phyloP scores from a whole-genome alignment of 2,888 invertebrate genomes.

The Tipula confusa region DNA sequence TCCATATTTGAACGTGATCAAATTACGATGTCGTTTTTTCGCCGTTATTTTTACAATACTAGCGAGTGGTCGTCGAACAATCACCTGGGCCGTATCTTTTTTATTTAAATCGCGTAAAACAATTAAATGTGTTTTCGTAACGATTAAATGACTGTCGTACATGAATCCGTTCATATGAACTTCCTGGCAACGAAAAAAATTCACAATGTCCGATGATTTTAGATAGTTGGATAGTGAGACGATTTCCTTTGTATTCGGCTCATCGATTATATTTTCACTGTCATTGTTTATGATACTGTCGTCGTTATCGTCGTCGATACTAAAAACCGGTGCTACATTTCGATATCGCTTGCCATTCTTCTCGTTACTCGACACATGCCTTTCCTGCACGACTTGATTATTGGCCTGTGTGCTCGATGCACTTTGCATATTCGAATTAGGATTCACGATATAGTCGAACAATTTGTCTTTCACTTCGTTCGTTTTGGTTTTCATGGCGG shows the following conservation, averaged over 20 bases:
- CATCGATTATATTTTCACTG: conserved; percentile 46
- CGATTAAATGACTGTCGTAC: conserved; percentile 81
- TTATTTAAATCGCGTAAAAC: conserved; percentile 76
- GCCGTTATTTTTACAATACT: conserved; percentile 96
- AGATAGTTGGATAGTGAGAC: conserved; percentile 77
- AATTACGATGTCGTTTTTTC: conserved; percentile 88
- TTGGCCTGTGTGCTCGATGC: not conserved
- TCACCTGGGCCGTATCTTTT: conserved; percentile 76
- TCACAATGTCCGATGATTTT: conserved; percentile 76
- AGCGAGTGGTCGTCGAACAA: conserved; percentile 80
- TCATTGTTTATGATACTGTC: conserved; percentile 49
- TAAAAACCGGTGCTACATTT: conserved; percentile 88
- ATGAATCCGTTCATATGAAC: conserved; percentile 84
- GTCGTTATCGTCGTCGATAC: conserved; percentile 84
- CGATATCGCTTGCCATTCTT: conserved; percentile 83
- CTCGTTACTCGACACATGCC: conserved; percentile 80
- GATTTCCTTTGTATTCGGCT: conserved; percentile 59
- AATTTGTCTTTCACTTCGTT: conserved; percentile 88
- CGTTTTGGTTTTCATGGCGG: conserved; percentile 85
- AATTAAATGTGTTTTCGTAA: conserved; percentile 80
- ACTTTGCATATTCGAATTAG: conserved; percentile 51
- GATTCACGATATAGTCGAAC: conserved; percentile 90
- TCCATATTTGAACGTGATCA: conserved; percentile 97
- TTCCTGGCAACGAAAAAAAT: conserved; percentile 88
- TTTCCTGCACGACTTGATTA: conserved; percentile 54